Conservation (phyloP, 2,113 vertebrate species). For the Syrrhaptes paradoxus region DNA sequence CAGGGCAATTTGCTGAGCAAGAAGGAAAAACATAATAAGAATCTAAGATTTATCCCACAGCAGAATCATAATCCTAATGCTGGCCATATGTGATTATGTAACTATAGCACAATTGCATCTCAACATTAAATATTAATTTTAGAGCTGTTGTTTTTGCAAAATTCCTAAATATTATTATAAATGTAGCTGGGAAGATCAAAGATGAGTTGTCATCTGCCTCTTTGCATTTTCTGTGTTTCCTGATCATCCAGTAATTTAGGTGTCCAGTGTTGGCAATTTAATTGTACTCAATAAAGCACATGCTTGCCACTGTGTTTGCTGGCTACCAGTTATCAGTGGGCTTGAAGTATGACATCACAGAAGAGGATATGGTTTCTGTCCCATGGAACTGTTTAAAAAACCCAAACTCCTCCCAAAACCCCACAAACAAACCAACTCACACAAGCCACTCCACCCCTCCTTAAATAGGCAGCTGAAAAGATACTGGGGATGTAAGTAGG, state of each 20-base stretch:
- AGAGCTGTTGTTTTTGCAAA: not conserved
- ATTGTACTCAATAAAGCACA: not conserved
- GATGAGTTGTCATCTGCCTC: not conserved
- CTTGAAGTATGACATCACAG: not conserved
- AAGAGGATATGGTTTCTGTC: not conserved
- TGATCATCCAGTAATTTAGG: not conserved
- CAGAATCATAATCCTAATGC: not conserved
- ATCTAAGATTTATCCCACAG: not conserved
- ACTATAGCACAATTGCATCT: not conserved
- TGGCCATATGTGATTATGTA: not conserved
- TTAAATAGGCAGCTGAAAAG: not conserved
- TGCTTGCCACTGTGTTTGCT: not conserved
- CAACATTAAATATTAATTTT: not conserved
- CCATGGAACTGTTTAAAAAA: not conserved
- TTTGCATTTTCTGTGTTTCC: not conserved
- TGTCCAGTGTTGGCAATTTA: not conserved
- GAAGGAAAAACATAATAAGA: not conserved
- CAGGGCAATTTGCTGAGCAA: not conserved
- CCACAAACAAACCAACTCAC: not conserved
- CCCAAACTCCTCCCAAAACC: no score
- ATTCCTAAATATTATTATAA: not conserved
- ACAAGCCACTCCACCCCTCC: rapidly evolving
- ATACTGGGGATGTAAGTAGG: rapidly evolving
- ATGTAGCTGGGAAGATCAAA: not conserved
- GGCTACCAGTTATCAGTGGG: not conserved